Base-by-base conservation (phyloP, 2,113 vertebrate species). In the Anoura caudifer region DNA sequence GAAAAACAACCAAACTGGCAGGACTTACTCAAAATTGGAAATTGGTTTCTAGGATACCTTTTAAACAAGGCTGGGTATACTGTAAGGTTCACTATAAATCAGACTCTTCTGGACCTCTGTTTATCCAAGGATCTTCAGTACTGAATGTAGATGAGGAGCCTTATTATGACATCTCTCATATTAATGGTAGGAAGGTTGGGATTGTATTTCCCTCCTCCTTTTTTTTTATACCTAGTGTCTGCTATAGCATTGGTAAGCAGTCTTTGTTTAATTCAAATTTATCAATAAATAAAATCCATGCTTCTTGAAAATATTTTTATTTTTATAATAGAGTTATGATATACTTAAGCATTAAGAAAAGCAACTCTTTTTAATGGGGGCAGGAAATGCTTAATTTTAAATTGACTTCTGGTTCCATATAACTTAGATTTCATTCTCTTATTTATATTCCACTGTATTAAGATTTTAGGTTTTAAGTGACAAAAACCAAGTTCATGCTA, bases 1-100 rank as follows among this genome's bases (percentile, higher is more conserved):
- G 43, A 8, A 50, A 73, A 83, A 47, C 75, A 80, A 12, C 28
- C 14, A 75, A 61, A 79, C 9, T 77, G 24, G 4, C 63, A 59
- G 79, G 12, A 56, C 65, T 90, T 88, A 81, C 24, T 94, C 12
- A 65, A 65, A 92, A 73, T 36, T 96, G 28, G 24, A 91, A 91
- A 77, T 70, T 5, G 28, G 15, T 65, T 69, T 97, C 47, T 45
- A 61, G 20, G 26, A 69, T 8, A 93, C 9, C 38, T 87, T 54
- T 90, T 72, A 20, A 69, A 70, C 77, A 75, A 13, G 7, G 67
- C 24, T 79, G 38, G 4, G 24, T 72, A 2, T 88, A 65, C 31
- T 33, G 7, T 90, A 70, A 87, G 43, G 2, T 17, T 93, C 47
- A 56, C 52, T 61, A 7, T 67, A 69, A 61, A 36, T 89, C 41